These are phyloP conservation scores for Malurus elegans DNA, from an alignment of 2,113 vertebrate genomes.

Conservation along the genomic window DNA sequence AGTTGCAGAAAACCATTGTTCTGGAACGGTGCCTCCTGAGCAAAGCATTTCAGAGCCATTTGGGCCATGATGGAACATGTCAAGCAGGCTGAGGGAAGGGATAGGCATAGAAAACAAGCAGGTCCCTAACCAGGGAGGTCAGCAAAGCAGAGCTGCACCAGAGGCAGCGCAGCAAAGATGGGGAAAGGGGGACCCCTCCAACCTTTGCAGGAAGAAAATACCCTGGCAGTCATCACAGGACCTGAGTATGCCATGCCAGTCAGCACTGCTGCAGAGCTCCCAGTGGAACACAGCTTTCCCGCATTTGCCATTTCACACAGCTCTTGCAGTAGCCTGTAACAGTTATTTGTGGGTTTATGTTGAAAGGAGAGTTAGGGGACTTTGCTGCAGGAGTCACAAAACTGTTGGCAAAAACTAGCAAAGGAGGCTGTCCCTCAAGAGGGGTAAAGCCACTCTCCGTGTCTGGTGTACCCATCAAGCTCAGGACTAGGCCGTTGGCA, in stretches of 20 bases:
- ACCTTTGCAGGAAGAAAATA: not conserved
- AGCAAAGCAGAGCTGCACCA: not conserved
- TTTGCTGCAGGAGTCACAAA: not conserved
- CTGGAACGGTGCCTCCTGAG: not conserved
- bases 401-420: not conserved
- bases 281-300: rapidly evolving
- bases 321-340: not conserved
- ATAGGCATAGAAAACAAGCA: not conserved
- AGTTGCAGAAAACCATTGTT: not conserved
- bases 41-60: not conserved
- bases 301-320: rapidly evolving
- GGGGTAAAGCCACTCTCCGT: rapidly evolving
- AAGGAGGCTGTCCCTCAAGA: not conserved
- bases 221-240: not conserved
- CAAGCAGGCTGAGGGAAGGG: not conserved
- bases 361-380: not conserved
- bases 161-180: not conserved
- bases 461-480: not conserved
- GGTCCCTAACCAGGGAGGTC: not conserved
- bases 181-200: rapidly evolving
- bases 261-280: not conserved
- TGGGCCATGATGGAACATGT: not conserved
- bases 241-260: not conserved
- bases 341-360: not conserved
- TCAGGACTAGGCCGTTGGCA: not conserved